phyloP scores from a whole-genome alignment of 2,797 vertebrate genomes.

The Halcyon leucocephala region DNA sequence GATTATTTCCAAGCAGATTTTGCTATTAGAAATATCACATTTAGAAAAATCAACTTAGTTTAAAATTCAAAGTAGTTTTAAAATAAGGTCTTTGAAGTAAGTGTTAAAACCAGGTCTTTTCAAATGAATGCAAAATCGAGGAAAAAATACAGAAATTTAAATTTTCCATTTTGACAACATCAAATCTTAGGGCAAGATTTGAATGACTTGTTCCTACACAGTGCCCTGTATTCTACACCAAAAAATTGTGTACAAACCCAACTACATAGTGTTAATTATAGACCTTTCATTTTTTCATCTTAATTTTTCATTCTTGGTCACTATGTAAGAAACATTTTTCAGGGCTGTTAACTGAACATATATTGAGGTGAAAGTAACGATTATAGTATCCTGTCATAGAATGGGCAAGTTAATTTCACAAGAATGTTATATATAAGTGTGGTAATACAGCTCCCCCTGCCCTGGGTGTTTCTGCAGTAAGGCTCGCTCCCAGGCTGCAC shows the following conservation, averaged over 20 bases:
- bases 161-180: neutral
- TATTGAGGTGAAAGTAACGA: neutral
- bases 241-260: neutral
- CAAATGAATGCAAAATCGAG: neutral
- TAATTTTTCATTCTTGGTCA: neutral
- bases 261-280: neutral
- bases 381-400: neutral
- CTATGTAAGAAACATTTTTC: neutral
- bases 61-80: neutral
- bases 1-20: neutral
- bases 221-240: accelerated
- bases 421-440: neutral
- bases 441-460: too few species aligned
- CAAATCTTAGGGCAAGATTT: neutral
- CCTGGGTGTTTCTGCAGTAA: too few species aligned
- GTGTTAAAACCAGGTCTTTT: neutral
- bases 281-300: neutral
- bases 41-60: neutral
- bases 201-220: neutral
- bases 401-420: neutral
- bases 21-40: neutral
- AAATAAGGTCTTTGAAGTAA: neutral
- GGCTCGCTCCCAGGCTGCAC: too few species aligned
- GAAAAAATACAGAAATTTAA: neutral
- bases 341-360: neutral